These are phyloP conservation scores for Eleutherodactylus coqui DNA, from an alignment of 2,797 vertebrate genomes.

Conservation along the genomic window DNA sequence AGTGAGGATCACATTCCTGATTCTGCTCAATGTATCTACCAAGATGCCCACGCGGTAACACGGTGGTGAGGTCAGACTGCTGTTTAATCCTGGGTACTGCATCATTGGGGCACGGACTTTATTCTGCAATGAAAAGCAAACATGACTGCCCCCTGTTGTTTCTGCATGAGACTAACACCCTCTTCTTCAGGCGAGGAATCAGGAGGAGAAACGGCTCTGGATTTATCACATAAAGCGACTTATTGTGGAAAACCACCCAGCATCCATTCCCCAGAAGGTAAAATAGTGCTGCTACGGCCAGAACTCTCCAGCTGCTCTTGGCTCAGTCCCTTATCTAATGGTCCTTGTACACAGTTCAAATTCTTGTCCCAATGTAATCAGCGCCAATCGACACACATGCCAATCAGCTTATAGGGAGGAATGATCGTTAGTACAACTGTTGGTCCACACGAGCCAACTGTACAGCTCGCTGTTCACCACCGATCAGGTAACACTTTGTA, in stretches of 20 bases:
- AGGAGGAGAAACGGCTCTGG: slow-evolving; percentile 92
- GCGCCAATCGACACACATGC: too few relatives aligned
- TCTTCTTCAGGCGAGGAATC: slow-evolving; percentile 83
- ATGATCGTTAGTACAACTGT: too few relatives aligned
- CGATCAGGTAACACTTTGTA: too few relatives aligned
- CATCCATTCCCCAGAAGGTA: slow-evolving; percentile 90
- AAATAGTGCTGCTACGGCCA: background rate
- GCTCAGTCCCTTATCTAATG: too few relatives aligned
- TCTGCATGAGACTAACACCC: background rate
- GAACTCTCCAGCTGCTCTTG: background rate
- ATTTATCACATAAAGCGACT: slow-evolving; percentile 89
- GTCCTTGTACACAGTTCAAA: too few relatives aligned
- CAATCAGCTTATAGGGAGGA: too few relatives aligned
- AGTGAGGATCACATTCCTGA: background rate
- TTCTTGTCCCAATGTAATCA: too few relatives aligned
- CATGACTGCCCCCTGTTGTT: background rate
- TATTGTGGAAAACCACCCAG: slow-evolving; percentile 88
- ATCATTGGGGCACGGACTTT: background rate
- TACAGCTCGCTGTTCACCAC: too few relatives aligned
- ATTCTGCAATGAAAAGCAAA: background rate
- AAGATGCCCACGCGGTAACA: background rate
- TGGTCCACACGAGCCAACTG: too few relatives aligned
- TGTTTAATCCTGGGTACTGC: background rate
- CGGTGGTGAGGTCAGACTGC: background rate
- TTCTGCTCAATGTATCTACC: background rate